Conservation (phyloP, 2,113 vertebrate species). For the Neopipo cinnamomea region DNA sequence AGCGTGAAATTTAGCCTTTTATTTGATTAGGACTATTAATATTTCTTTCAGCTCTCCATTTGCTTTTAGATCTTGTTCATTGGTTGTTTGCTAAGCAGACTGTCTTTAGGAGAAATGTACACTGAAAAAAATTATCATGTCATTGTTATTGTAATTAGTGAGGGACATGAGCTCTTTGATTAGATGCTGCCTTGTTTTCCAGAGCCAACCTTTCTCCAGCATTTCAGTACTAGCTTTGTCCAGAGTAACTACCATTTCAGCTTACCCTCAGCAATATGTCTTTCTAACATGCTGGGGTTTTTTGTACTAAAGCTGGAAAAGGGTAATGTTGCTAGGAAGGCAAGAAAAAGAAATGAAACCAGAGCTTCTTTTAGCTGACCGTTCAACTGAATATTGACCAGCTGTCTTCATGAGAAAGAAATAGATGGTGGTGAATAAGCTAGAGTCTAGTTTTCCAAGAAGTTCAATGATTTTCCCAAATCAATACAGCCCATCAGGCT, state of each 20-base stretch:
- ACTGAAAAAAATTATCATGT: not conserved
- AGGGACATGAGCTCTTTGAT: not conserved
- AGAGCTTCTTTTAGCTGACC: slow-evolving; percentile 73
- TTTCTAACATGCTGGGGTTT: not conserved
- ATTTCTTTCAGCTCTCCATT: not conserved
- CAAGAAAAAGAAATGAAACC: slow-evolving; percentile 64
- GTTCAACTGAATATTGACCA: slow-evolving; percentile 79
- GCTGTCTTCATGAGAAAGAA: slow-evolving; percentile 80
- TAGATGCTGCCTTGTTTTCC: not conserved
- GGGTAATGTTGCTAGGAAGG: slow-evolving; percentile 56
- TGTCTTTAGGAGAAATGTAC: not conserved
- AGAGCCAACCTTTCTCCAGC: not conserved
- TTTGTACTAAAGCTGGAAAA: slow-evolving; percentile 38
- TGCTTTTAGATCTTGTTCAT: not conserved
- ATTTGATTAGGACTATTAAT: not conserved
- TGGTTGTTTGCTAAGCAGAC: not conserved
- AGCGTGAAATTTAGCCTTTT: not conserved
- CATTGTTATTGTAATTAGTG: not conserved
- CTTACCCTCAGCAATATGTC: not conserved
- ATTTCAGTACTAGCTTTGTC: not conserved
- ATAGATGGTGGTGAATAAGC: slow-evolving; percentile 79
- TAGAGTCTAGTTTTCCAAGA: slow-evolving; percentile 81
- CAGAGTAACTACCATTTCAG: not conserved
- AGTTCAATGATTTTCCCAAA: slow-evolving; percentile 80
- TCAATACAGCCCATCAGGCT: slow-evolving; percentile 80